Base-by-base conservation (phyloP, 1,140 invertebrate genomes). In the Drosophila yakuba region DNA sequence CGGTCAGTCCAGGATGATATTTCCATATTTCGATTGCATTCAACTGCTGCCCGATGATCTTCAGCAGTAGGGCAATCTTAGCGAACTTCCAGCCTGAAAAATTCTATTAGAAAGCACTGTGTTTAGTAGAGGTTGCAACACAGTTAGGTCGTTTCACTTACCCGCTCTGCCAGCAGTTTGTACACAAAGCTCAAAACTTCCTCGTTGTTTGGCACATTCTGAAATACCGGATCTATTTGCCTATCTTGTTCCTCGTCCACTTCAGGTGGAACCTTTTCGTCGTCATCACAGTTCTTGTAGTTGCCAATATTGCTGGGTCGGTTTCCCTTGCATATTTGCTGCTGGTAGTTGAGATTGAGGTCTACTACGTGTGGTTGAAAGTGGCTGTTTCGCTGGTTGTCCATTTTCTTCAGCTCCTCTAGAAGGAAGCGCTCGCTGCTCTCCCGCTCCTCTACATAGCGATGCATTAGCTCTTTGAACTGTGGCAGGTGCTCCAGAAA, bases 1-100 rank as follows among this genome's bases (percentile, higher is more conserved):
- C 86, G 8, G 88, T 91, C 0, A 91, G 47, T 1, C 90, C 91
- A 12, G 90, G 90, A 78, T 92, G 90, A 69, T 92, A 92, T 11
- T 84, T 78, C 90, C 91, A 92, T n/a, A 84, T 85, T 62, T 92
- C 88, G 2, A 92, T 92, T 32, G 74, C 82, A 62, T 92, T 92
- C 10, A 91, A 25, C 25, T 91, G 83, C 32, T 91, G 72, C 0
- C 81, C 77, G 78, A 92, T 91, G 11, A 92, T 91, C 43, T 91
- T 92, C 2, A 91, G 41, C 10, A 92, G 50, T 20, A 92, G 25
- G 1, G 74, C 79, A 39, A 91, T 85, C 72, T 92, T 92, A 25
- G 88, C 88, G 81, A 93, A 83, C 59, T 93, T 80, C 92, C 92
- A 80, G 62, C 92, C 83, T 15, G 56, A 54, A 41, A 79, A 86